These are phyloP conservation scores for Odontocolon sp. DNA, from an alignment of 2,888 invertebrate species.

Conservation along the genomic window DNA sequence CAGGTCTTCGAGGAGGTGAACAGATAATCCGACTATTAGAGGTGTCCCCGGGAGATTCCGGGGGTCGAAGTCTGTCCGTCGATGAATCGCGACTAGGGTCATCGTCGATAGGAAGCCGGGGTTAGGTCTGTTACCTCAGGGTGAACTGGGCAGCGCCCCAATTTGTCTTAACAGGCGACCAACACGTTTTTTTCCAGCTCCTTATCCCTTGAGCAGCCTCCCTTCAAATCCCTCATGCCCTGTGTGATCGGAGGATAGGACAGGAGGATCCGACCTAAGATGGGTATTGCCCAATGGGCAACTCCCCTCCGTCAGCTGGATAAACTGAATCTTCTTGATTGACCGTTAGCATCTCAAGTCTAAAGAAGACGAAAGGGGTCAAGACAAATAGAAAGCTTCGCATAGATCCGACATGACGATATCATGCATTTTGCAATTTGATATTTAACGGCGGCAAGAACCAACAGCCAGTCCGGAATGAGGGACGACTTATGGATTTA, in stretches of 20 bases:
- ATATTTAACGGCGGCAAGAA: slow-evolving; percentile 30
- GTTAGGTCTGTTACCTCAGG: slow-evolving; percentile 65
- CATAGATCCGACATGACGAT: slow-evolving; percentile 19
- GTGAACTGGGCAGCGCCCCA: slow-evolving; percentile 74
- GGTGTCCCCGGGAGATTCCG: slow-evolving; percentile 77
- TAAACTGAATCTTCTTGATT: slow-evolving; percentile 79
- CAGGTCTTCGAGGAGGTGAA: slow-evolving; percentile 58
- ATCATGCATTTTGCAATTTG: slow-evolving; percentile 36
- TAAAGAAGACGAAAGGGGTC: slow-evolving; percentile 41
- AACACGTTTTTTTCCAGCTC: slow-evolving; percentile 69
- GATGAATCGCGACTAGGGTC: slow-evolving; percentile 74
- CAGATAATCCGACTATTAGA: slow-evolving; percentile 80
- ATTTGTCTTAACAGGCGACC: slow-evolving; percentile 79
- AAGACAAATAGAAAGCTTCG: slow-evolving; percentile 1
- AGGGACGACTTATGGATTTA: slow-evolving; percentile 63
- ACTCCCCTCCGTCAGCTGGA: slow-evolving; percentile 67
- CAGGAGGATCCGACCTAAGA: slow-evolving; percentile 20
- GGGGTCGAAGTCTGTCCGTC: slow-evolving; percentile 70
- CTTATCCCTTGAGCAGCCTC: slow-evolving; percentile 70
- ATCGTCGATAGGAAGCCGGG: slow-evolving; percentile 71
- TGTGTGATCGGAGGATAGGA: slow-evolving; percentile 51
- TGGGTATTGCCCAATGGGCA: slow-evolving; percentile 33
- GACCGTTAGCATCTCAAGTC: slow-evolving; percentile 67
- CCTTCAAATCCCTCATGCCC: slow-evolving; percentile 50
- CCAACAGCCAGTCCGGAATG: background rate